phyloP scores from a whole-genome alignment of 2,113 vertebrate genomes.

The Catharus minimus region DNA sequence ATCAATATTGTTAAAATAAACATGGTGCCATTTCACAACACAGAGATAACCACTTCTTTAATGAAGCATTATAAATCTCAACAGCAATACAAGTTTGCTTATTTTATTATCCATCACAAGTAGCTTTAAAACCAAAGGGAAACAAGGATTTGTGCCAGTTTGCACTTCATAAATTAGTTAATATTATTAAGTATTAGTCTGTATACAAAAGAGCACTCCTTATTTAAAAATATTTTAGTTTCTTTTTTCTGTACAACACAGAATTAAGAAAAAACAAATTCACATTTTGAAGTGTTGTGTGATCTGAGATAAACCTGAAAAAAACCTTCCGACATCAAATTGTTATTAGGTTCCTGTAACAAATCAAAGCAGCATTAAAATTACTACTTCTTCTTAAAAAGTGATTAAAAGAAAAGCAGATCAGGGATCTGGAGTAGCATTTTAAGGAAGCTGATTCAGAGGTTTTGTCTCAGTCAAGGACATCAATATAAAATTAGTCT shows the following conservation, averaged over 20 bases:
- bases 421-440: neutral
- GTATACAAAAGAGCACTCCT: neutral
- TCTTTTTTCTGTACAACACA: neutral
- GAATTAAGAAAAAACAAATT: neutral
- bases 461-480: neutral
- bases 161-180: neutral
- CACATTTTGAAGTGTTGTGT: neutral
- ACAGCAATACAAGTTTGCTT: neutral
- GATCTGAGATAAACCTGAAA: neutral
- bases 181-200: neutral
- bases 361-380: neutral
- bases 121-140: neutral
- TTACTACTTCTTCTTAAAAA: neutral
- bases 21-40: neutral
- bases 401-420: neutral
- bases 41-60: neutral
- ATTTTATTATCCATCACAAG: neutral
- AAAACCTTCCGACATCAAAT: neutral
- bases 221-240: neutral
- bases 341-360: neutral
- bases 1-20: slow-evolving; percentile 52
- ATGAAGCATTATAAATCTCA: slow-evolving; percentile 18
- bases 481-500: neutral
- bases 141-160: neutral
- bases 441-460: neutral